Evolutionary conservation across 1,140 invertebrate genomes (phyloP), one percentile per base, ranked within the genome.

Genomic region (Drosophila baimaii): DNA sequence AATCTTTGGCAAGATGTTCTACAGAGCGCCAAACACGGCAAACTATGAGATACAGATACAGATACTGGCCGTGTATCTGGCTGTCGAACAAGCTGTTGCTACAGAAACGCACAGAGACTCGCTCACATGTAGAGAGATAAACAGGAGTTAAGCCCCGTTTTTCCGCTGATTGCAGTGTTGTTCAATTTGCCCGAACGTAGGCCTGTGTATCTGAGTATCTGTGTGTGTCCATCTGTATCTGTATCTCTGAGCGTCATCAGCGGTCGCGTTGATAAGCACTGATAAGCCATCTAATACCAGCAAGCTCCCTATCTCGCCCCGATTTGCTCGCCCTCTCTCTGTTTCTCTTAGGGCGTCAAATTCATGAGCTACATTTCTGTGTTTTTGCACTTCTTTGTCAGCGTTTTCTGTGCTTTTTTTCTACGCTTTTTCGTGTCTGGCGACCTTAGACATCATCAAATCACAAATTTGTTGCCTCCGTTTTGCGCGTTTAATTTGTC

Each of bases 231-330:
- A 47, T 37, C 56, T 66, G 21, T 44, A 78, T 74, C 70, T 75
- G 41, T 56, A 52, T 70, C 64, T 54, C 46, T 27, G 17, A 29
- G 29, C 71, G 59, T 64, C 72, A 55, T 47, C 71, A 23, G 51
- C 68, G 33, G 70, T 54, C 25, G 52, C 47, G 52, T 49, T 76
- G 73, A 76, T 76, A 76, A 76, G 62, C 55, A 39, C 46, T 78
- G 81, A 85, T 85, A 77, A 77, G 74, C 73, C 63, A 76, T 68
- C 72, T 76, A 76, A 76, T 76, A 37, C 43, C 49, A 52, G 49
- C 19, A 15, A 52, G 31, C 37, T 43, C 35, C 49, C 71, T 64
- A 33, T 58, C 55, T 43, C 33, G 17, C 56, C 37, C 39, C 43
- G 15, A 25, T 51, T 29, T 37, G 54, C 64, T 63, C 44, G 49